These are phyloP conservation scores for Pterophyllum scalare DNA, from an alignment of 2,113 vertebrate genomes.

Conservation along the genomic window DNA sequence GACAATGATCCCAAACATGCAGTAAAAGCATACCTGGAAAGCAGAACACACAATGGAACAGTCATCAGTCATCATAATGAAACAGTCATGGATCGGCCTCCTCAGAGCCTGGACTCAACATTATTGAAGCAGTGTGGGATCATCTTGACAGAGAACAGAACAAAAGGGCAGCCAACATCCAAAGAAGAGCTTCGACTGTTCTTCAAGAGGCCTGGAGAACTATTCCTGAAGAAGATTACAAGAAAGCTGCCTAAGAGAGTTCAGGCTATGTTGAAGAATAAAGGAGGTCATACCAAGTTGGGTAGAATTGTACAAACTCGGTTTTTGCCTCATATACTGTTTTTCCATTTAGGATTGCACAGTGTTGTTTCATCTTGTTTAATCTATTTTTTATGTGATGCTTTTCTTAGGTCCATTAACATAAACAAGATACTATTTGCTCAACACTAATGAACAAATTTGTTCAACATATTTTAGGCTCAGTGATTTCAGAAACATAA, in stretches of 20 bases:
- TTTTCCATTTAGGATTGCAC: not conserved
- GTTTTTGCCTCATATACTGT: not conserved
- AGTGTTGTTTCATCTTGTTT: not conserved
- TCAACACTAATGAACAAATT: not conserved
- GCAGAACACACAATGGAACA: not conserved
- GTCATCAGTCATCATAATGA: too few relatives aligned
- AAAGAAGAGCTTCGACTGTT: too few relatives aligned
- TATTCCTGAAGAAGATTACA: not conserved
- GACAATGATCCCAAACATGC: not conserved
- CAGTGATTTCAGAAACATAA: not conserved
- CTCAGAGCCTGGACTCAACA: too few relatives aligned
- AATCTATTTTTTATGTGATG: not conserved
- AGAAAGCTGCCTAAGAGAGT: not conserved
- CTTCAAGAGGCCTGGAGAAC: not conserved
- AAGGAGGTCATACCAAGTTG: not conserved
- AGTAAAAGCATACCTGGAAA: not conserved
- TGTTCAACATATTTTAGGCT: not conserved
- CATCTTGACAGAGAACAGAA: too few relatives aligned
- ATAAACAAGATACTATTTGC: not conserved
- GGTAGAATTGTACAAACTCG: not conserved
- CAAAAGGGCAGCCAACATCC: too few relatives aligned
- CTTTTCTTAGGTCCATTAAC: not conserved
- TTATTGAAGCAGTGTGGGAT: too few relatives aligned
- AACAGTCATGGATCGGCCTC: not conserved
- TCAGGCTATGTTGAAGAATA: not conserved